Percentiles rank a stretch among this genome's conserved stretches.
Evolutionary conservation across 2,888 invertebrate species (phyloP).

Genomic region (Acronicta alni): DNA sequence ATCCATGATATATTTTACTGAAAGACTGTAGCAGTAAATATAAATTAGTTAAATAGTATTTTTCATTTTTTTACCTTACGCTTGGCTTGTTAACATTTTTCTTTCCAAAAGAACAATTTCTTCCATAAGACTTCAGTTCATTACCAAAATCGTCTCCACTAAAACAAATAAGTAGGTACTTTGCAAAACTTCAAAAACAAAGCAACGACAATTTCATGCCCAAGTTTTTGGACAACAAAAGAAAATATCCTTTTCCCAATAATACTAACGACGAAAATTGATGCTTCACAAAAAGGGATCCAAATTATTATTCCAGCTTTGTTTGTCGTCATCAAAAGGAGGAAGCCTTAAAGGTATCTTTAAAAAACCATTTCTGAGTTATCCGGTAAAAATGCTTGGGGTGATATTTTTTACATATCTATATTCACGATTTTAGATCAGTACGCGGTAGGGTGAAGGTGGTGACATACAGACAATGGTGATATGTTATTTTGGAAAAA

Average conservation of each 20-base stretch:
- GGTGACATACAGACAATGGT: conserved; percentile 41
- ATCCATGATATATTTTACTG: too few species aligned
- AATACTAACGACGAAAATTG: conserved; percentile 67
- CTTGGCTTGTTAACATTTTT: conserved; percentile 1
- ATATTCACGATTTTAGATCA: conserved; percentile 60
- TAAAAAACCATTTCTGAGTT: conserved; percentile 68
- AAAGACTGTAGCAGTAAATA: too few species aligned
- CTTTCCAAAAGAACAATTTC: conserved; percentile 26
- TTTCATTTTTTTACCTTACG: not conserved
- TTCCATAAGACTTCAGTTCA: conserved; percentile 23
- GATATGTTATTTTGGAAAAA: too few species aligned
- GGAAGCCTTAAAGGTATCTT: conserved; percentile 64
- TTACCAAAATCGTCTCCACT: conserved; percentile 43
- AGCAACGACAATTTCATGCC: conserved; percentile 41
- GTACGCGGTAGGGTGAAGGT: conserved; percentile 31
- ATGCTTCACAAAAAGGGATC: conserved; percentile 62
- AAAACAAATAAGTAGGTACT: conserved; percentile 47
- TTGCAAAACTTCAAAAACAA: conserved; percentile 48
- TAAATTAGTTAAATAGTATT: not conserved
- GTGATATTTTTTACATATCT: conserved; percentile 63
- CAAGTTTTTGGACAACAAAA: conserved; percentile 56
- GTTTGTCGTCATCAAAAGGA: conserved; percentile 73
- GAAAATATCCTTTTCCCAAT: conserved; percentile 65
- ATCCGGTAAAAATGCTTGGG: conserved; percentile 60
- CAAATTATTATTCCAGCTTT: conserved; percentile 74